Evolutionary conservation across 2,113 vertebrate genomes (phyloP).

Genomic region (Solenodon paradoxus): DNA sequence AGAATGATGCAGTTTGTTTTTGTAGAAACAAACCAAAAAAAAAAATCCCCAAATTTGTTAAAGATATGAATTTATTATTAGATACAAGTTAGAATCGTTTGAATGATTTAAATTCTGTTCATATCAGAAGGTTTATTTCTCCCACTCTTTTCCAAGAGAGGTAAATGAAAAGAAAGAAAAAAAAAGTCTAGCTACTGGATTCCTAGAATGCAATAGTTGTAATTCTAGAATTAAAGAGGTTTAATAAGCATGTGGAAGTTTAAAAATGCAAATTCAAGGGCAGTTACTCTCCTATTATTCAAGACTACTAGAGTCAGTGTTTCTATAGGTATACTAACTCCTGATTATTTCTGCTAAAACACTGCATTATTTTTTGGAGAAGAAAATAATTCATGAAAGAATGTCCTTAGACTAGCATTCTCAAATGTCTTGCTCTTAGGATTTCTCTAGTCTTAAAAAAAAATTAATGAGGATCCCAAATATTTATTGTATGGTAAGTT

Average conservation of each 20-base stretch:
- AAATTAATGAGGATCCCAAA: neutral
- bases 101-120: neutral
- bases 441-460: neutral
- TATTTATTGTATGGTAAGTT: neutral
- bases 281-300: neutral
- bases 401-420: neutral
- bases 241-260: neutral
- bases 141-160: neutral
- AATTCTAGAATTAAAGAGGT: neutral
- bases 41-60: neutral
- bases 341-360: neutral
- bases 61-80: neutral
- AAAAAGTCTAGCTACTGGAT: neutral
- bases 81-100: constrained; percentile 3
- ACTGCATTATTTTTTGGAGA: neutral
- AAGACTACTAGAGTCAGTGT: neutral
- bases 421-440: neutral
- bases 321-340: neutral
- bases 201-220: neutral
- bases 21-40: constrained; percentile 33
- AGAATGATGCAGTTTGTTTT: neutral
- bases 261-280: neutral
- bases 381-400: neutral
- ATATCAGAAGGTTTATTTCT: neutral
- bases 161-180: neutral